A percentile compares a stretch with the other conserved stretches of the same genome.
phyloP scores from a whole-genome alignment of 2,797 vertebrate genomes.

The Smutsia gigantea region DNA sequence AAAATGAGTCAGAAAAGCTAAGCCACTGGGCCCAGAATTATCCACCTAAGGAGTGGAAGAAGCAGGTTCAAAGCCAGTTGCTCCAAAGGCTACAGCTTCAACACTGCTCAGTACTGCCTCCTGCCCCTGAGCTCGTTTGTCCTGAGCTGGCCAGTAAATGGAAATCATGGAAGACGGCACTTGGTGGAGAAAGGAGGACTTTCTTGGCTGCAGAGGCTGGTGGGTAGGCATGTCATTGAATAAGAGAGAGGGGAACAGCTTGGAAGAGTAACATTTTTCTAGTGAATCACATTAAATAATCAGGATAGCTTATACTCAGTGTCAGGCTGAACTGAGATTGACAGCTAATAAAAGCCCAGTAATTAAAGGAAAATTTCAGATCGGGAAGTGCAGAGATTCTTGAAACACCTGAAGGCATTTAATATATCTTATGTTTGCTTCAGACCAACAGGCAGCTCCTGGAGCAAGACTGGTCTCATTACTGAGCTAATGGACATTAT shows the following conservation, averaged over 20 bases:
- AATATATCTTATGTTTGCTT: conserved; percentile 75
- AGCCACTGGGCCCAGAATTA: neutral
- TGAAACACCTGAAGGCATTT: conserved; percentile 67
- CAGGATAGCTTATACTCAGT: conserved; percentile 68
- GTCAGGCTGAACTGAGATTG: conserved; percentile 74
- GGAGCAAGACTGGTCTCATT: conserved; percentile 71
- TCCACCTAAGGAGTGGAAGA: neutral
- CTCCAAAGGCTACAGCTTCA: neutral
- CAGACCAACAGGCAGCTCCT: conserved; percentile 74
- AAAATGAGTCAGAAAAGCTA: neutral
- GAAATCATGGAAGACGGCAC: neutral
- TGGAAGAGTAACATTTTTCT: conserved; percentile 74
- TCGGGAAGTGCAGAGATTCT: conserved; percentile 75
- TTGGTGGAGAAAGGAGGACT: neutral
- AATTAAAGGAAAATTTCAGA: conserved; percentile 78
- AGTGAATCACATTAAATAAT: conserved; percentile 74
- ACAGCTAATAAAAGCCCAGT: conserved; percentile 80
- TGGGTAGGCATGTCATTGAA: neutral
- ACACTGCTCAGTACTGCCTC: neutral
- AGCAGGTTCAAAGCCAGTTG: neutral
- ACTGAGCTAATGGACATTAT: conserved; percentile 58
- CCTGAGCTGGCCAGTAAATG: neutral
- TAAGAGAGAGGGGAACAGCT: conserved; percentile 39
- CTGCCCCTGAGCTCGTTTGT: neutral
- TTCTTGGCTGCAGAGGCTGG: neutral